Evolutionary conservation across 2,888 invertebrate species (phyloP).

Genomic region (Volucella zonaria): DNA sequence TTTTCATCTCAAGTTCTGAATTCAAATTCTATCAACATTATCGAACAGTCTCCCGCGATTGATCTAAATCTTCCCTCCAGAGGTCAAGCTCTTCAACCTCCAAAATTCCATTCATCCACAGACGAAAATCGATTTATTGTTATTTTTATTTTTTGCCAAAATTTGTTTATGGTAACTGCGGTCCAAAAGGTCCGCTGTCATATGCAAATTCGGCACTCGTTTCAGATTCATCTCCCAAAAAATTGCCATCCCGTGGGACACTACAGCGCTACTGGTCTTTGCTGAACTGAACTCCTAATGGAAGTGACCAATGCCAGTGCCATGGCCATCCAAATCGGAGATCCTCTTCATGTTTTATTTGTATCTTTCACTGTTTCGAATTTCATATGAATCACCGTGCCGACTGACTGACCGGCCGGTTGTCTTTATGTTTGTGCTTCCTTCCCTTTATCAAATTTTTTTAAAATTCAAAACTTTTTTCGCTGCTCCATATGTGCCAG

Average conservation of each 20-base stretch:
- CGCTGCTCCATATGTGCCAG: background rate
- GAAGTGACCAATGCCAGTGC: slow-evolving; percentile 25
- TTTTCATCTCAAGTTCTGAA: no score
- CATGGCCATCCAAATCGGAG: background rate
- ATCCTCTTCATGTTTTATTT: background rate
- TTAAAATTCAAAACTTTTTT: slow-evolving; percentile 64
- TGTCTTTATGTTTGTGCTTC: slow-evolving; percentile 38
- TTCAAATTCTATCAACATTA: no score
- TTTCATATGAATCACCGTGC: slow-evolving; percentile 49
- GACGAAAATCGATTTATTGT: background rate
- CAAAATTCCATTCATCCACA: no score
- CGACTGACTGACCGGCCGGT: no score
- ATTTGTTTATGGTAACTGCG: slow-evolving; percentile 12
- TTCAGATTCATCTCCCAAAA: slow-evolving; percentile 7
- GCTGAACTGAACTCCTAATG: slow-evolving; percentile 18
- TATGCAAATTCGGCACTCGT: slow-evolving; percentile 56
- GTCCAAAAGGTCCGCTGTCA: slow-evolving; percentile 31
- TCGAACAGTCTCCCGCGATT: no score
- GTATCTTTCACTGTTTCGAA: slow-evolving; percentile 2
- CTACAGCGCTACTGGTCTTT: slow-evolving; percentile 60
- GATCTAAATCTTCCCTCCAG: no score
- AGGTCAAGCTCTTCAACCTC: no score
- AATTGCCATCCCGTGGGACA: slow-evolving; percentile 3
- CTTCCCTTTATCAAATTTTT: slow-evolving; percentile 65
- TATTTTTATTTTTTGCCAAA: background rate